phyloP scores from a whole-genome alignment of 2,113 vertebrate genomes.

The Notarius lentiginosus region DNA sequence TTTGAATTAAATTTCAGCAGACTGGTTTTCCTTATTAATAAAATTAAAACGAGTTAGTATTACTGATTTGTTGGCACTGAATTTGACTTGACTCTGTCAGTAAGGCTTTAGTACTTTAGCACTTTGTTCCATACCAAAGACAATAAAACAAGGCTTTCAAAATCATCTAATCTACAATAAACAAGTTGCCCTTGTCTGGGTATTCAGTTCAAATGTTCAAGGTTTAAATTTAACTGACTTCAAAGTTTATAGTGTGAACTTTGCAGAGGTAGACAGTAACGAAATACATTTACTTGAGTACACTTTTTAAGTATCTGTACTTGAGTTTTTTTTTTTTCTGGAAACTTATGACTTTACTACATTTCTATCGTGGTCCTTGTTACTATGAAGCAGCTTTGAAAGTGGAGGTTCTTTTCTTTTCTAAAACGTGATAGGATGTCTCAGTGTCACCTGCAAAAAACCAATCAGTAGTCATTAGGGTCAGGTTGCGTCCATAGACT shows the following conservation, averaged over 20 bases:
- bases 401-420: no score
- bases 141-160: slow-evolving; percentile 5
- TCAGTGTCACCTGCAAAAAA: no score
- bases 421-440: no score
- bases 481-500: no score
- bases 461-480: no score
- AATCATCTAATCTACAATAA: slow-evolving; percentile 6
- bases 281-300: no score
- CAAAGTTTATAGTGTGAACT: slow-evolving; percentile 37
- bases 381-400: no score
- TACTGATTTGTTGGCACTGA: not conserved
- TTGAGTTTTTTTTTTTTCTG: no score
- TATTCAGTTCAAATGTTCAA: no score
- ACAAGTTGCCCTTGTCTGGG: not conserved
- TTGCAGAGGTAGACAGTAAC: not conserved
- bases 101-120: not conserved
- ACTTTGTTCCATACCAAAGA: not conserved
- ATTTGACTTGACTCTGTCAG: not conserved
- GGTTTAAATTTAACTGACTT: not conserved
- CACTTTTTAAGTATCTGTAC: no score
- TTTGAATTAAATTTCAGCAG: not conserved
- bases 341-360: no score
- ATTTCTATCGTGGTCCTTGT: no score
- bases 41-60: not conserved
- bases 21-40: not conserved